Evolutionary conservation across 2,113 vertebrate genomes (phyloP).

Genomic region (Acanthochromis polyacanthus): DNA sequence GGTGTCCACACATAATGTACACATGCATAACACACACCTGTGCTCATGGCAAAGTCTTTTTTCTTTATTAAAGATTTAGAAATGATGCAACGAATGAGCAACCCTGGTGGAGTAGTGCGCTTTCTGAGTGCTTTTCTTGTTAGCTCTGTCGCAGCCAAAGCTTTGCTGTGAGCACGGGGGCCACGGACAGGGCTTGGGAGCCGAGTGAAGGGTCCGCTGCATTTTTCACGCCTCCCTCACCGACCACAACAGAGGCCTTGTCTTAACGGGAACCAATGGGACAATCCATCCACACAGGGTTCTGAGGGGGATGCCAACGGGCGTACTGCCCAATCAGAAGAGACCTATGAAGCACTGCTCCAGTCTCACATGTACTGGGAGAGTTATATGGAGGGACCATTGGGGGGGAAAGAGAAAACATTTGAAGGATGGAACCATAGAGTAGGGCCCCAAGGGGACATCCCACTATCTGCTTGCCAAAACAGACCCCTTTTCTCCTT

Average conservation of each 20-base stretch:
- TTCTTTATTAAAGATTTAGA: no score
- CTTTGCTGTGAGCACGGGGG: conserved; percentile 56
- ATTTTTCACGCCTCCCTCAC: conserved; percentile 81
- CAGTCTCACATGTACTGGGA: conserved; percentile 55
- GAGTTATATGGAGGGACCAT: conserved; percentile 52
- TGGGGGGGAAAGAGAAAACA: conserved; percentile 20
- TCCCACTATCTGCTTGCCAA: conserved; percentile 50
- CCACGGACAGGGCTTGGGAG: conserved; percentile 75
- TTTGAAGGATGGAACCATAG: conserved; percentile 44
- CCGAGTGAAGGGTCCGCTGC: conserved; percentile 62
- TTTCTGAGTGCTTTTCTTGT: no score
- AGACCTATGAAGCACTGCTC: conserved; percentile 60
- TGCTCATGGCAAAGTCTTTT: no score
- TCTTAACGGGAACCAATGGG: conserved; percentile 71
- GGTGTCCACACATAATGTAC: no score
- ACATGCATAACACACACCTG: no score
- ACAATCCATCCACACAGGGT: conserved; percentile 78
- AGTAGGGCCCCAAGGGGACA: conserved; percentile 59
- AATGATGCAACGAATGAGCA: no score
- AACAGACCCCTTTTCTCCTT: conserved; percentile 6
- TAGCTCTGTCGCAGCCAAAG: conserved; percentile 36
- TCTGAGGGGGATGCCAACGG: conserved; percentile 68
- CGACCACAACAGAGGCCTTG: conserved; percentile 82
- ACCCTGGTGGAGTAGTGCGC: no score
- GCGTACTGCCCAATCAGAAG: conserved; percentile 76